Evolutionary conservation across 2,888 invertebrate genomes (phyloP).

Genomic region (Pammene fasciana): DNA sequence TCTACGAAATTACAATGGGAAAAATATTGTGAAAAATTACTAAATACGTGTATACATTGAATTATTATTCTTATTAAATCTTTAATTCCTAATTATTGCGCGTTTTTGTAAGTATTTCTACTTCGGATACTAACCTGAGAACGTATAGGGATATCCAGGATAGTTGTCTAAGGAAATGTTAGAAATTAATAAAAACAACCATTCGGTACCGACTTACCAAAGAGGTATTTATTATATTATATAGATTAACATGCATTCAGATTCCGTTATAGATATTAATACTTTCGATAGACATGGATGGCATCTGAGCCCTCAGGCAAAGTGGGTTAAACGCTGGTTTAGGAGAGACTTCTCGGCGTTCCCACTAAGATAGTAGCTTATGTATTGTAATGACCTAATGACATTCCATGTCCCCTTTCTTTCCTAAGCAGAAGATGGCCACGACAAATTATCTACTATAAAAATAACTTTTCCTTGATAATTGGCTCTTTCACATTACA

Average conservation of each 20-base stretch:
- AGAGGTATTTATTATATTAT: conserved; percentile 80
- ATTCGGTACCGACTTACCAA: conserved; percentile 75
- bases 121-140: too few relatives aligned
- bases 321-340: conserved; percentile 3
- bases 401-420: conserved; percentile 63
- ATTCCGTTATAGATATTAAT: conserved; percentile 76
- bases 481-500: too few relatives aligned
- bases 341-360: not conserved
- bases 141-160: too few relatives aligned
- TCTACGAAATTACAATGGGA: not conserved
- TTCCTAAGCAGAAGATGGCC: conserved; percentile 56
- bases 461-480: not conserved
- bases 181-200: conserved; percentile 50
- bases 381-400: conserved; percentile 57
- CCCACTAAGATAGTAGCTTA: conserved; percentile 14
- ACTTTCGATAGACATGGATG: conserved; percentile 71
- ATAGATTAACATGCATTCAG: conserved; percentile 83
- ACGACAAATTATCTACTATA: conserved; percentile 52
- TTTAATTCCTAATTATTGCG: too few relatives aligned
- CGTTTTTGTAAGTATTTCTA: too few relatives aligned
- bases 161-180: not conserved
- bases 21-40: not conserved
- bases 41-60: too few relatives aligned
- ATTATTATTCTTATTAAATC: too few relatives aligned
- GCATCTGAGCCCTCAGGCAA: conserved; percentile 47